phyloP scores from a whole-genome alignment of 2,113 vertebrate species.

The Chloropsis hardwickii region DNA sequence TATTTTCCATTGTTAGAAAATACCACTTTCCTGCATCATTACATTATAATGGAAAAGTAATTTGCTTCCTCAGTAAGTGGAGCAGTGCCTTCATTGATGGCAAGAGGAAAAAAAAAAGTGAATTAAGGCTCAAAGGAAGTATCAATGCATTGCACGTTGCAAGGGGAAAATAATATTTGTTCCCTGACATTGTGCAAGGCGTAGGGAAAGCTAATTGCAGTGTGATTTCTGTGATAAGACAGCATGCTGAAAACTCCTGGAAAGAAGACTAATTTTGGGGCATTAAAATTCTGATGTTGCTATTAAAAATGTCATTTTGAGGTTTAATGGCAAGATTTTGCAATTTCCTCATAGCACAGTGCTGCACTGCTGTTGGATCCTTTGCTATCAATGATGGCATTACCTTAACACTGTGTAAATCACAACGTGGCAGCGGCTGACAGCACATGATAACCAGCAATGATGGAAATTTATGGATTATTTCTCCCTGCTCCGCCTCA shows the following conservation, averaged over 20 bases:
- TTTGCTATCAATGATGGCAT: neutral
- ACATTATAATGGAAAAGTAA: conserved; percentile 21
- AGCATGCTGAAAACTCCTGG: neutral
- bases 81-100: neutral
- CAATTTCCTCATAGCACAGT: neutral
- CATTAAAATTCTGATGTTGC: conserved; percentile 6
- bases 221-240: conserved; percentile 28
- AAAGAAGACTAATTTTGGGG: conserved; percentile 7
- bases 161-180: neutral
- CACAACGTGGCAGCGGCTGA: neutral
- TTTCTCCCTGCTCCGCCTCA: neutral
- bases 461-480: neutral
- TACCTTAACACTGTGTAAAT: neutral
- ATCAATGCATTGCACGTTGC: neutral
- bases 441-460: neutral
- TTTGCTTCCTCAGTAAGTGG: conserved; percentile 40
- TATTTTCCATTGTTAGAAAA: conserved; percentile 39
- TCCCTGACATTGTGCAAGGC: neutral
- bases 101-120: neutral
- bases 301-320: conserved; percentile 21
- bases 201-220: conserved; percentile 49
- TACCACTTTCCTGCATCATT: conserved; percentile 13
- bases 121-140: conserved; percentile 14
- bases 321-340: neutral
- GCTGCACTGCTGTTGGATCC: neutral